phyloP scores from a whole-genome alignment of 1,140 invertebrate species.

The Drosophila pseudoananassae region DNA sequence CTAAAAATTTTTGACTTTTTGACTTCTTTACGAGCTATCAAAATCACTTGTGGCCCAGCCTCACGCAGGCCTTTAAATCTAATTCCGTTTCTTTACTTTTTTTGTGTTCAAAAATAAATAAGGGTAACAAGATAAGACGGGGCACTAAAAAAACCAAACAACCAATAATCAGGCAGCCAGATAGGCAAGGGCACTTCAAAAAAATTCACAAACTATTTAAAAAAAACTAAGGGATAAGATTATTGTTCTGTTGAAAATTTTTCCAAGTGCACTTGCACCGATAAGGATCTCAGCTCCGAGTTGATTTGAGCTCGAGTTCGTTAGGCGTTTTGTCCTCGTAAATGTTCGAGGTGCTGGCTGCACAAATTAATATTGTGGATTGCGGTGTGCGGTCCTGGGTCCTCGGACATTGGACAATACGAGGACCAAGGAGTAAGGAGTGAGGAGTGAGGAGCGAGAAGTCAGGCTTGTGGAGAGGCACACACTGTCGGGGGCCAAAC shows the following conservation, averaged over 20 bases:
- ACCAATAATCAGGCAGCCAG: slow-evolving; percentile 43
- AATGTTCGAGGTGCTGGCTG: slow-evolving; percentile 68
- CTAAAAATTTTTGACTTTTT: slow-evolving; percentile 64
- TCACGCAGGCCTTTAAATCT: slow-evolving; percentile 70
- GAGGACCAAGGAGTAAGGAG: slow-evolving; percentile 2
- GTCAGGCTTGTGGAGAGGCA: slow-evolving; percentile 17
- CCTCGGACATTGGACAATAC: slow-evolving; percentile 13
- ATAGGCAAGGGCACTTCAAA: slow-evolving; percentile 20
- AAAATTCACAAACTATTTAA: neutral
- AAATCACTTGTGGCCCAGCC: slow-evolving; percentile 70
- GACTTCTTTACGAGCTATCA: slow-evolving; percentile 80
- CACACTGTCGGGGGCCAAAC: slow-evolving; percentile 63
- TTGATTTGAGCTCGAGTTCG: slow-evolving; percentile 56
- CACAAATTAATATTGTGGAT: slow-evolving; percentile 81
- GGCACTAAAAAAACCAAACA: slow-evolving; percentile 51
- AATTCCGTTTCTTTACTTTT: slow-evolving; percentile 62
- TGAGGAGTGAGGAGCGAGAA: neutral
- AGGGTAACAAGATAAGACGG: slow-evolving; percentile 71
- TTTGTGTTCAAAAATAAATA: slow-evolving; percentile 59
- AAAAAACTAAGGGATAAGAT: neutral
- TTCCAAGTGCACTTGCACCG: slow-evolving; percentile 26
- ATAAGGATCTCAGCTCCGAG: slow-evolving; percentile 49
- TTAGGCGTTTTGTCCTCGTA: slow-evolving; percentile 67
- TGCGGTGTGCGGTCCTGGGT: slow-evolving; percentile 65
- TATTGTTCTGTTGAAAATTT: neutral